Evolutionary conservation across 2,797 vertebrate genomes (phyloP).

Genomic region (Siniperca undulata): DNA sequence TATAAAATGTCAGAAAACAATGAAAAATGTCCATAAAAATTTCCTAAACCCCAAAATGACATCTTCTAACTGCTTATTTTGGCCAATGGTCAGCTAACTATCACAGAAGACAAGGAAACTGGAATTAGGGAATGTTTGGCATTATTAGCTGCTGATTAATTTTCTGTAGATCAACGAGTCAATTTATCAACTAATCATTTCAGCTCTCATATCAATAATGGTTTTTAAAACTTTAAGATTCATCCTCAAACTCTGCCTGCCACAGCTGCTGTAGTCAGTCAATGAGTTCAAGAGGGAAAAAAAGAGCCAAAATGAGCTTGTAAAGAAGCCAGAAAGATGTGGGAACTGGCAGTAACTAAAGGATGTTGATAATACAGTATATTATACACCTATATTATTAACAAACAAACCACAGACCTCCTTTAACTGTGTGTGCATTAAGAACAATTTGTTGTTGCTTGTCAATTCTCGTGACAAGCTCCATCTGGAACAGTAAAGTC

Average conservation of each 20-base stretch:
- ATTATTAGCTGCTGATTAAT: background rate
- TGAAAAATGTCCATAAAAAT: background rate
- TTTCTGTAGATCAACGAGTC: background rate
- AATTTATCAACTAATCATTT: background rate
- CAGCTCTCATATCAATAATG: background rate
- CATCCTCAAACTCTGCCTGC: conserved; percentile 45
- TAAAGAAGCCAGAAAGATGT: background rate
- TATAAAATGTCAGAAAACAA: background rate
- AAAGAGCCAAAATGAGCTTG: background rate
- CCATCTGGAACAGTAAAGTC: background rate
- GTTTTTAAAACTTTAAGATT: conserved; percentile 48
- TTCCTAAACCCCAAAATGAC: too few species aligned
- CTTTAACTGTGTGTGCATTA: background rate
- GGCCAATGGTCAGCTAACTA: background rate
- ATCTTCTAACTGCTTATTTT: background rate
- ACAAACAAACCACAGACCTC: background rate
- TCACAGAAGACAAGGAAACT: background rate
- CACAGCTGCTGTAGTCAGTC: conserved; percentile 22
- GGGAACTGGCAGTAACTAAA: background rate
- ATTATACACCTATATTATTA: background rate
- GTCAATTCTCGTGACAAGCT: background rate
- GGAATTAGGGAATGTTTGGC: background rate
- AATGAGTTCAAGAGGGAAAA: conserved; percentile 31
- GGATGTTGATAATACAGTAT: background rate
- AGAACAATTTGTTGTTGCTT: background rate